Evolutionary conservation across 2,113 vertebrate species (phyloP).

Genomic region (Circaetus cinerascens): DNA sequence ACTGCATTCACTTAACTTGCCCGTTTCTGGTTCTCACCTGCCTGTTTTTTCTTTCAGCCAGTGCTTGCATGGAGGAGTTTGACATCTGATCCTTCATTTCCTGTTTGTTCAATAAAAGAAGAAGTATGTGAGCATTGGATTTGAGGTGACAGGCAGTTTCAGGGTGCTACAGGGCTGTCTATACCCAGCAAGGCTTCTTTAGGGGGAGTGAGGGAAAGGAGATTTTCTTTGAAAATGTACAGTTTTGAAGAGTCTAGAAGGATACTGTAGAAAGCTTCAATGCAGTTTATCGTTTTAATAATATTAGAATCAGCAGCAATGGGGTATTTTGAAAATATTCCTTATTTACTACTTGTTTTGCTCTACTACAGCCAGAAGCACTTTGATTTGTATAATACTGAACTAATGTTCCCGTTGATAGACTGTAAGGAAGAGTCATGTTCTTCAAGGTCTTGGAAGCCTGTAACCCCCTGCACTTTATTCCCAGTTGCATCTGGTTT

Average conservation of each 20-base stretch:
- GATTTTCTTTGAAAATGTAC: background rate
- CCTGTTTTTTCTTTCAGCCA: conserved; percentile 84
- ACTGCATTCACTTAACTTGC: background rate
- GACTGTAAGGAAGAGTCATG: background rate
- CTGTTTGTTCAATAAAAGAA: conserved; percentile 67
- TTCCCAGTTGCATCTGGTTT: background rate
- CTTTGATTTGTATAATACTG: background rate
- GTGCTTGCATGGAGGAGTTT: conserved; percentile 78
- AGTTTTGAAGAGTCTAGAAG: background rate
- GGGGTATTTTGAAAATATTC: background rate
- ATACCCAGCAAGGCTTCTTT: background rate
- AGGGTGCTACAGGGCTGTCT: background rate
- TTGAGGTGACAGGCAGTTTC: background rate
- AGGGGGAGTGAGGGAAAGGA: background rate
- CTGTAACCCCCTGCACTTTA: background rate
- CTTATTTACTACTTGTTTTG: background rate
- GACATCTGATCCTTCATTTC: conserved; percentile 98
- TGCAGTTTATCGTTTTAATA: background rate
- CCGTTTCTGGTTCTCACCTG: conserved; percentile 76
- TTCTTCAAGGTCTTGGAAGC: background rate
- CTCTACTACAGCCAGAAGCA: background rate
- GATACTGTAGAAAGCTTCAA: background rate
- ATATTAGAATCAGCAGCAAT: background rate
- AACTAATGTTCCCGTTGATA: background rate
- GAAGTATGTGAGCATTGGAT: background rate